Evolutionary conservation across 2,888 invertebrate species (phyloP).

Genomic region (Toxonevra muliebris): DNA sequence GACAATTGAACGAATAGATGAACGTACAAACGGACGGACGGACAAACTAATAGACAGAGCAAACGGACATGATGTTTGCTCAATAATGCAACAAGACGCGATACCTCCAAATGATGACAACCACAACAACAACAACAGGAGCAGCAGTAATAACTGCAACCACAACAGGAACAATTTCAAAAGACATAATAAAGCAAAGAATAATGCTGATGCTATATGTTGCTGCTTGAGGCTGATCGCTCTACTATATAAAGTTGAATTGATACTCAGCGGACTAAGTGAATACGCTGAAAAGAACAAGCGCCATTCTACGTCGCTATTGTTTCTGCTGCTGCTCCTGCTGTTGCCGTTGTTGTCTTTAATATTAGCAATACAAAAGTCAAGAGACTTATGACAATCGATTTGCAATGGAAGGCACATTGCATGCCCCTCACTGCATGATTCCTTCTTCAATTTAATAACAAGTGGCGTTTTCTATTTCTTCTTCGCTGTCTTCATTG

Average conservation of each 20-base stretch:
- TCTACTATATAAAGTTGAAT: no score
- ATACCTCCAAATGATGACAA: no score
- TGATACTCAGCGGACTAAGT: no score
- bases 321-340: conserved; percentile 5
- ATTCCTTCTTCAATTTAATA: conserved; percentile 54
- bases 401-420: conserved; percentile 52
- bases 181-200: no score
- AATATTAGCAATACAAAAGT: conserved; percentile 1
- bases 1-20: neutral
- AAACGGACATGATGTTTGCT: conserved; percentile 8
- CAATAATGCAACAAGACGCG: conserved; percentile 8
- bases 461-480: conserved; percentile 45
- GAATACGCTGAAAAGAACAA: conserved; percentile 4
- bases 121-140: neutral
- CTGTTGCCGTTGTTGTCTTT: conserved; percentile 4
- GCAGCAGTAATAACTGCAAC: neutral
- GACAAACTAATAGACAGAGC: neutral
- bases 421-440: conserved; percentile 31
- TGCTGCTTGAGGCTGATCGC: no score
- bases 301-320: conserved; percentile 22
- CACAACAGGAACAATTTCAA: neutral
- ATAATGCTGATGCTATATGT: no score
- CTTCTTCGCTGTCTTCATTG: neutral
- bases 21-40: neutral
- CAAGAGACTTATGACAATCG: conserved; percentile 54